Base-by-base conservation (phyloP, 2,113 vertebrate genomes). In the Vicugna pacos region DNA sequence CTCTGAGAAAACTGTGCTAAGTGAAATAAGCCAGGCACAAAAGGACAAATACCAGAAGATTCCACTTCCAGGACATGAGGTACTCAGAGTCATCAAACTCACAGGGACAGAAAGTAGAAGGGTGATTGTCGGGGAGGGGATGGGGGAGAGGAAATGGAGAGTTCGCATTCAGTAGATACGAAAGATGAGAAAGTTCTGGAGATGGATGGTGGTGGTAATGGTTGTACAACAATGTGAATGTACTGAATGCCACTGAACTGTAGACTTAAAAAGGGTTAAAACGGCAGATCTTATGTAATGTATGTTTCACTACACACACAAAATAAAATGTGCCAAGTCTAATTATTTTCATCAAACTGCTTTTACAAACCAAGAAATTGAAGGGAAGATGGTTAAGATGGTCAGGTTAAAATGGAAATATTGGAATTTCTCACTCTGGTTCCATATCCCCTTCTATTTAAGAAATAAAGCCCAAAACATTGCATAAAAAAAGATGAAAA, bases 401-500 rank as follows among this genome's bases (percentile, higher is more conserved):
- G 17, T 64, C 70, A 85, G 35, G 54, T 75, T 86, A 62, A 48
- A 85, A 83, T 15, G 38, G 48, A n/a, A 46, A 20, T 5, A 60
- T 12, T 67, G 26, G 48, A 46, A 22, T 46, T 90, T 75, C 75
- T 87, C 50, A 73, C 30, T 56, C 42, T 60, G 82, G 13, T 52
- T 96, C 87, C 52, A 7, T n/a, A 50, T 13, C 22, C n/a, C 58
- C 73, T 81, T 81, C 56, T 70, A 62, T 58, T 48, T 86, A 84
- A 69, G 64, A 90, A 91, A 80, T 38, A 93, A 72, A 73, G 42
- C 38, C 52, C 83, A 50, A 30, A n/a, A 64, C 30, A 52, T 28
- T n/a, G 8, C 28, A 8, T 46, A 42, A 42, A 42, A 81, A 12
- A 58, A 73, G 54, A 50, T 52, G 62, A 81, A 46, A 72, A 42